phyloP scores from a whole-genome alignment of 2,113 vertebrate species.

The Eclectus roratus region DNA sequence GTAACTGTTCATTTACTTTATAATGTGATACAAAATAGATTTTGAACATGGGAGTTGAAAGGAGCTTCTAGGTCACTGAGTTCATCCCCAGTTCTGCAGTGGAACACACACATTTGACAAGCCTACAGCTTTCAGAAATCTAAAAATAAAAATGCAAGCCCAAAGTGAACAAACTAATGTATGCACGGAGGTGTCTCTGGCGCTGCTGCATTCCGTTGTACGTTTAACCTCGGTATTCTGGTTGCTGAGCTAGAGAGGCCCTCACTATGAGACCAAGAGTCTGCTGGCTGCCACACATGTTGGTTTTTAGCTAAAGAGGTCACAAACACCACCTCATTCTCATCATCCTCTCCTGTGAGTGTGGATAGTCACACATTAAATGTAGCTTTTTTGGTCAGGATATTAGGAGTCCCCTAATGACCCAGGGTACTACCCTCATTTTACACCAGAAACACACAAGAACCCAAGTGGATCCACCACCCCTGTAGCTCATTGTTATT shows the following conservation, averaged over 20 bases:
- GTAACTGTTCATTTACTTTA: background rate
- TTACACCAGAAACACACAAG: background rate
- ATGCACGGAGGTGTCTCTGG: background rate
- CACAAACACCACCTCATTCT: background rate
- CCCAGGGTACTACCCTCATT: background rate
- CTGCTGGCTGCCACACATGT: background rate
- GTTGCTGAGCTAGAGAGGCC: background rate
- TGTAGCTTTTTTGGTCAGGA: background rate
- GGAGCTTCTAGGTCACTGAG: background rate
- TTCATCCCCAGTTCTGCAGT: background rate
- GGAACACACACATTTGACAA: background rate
- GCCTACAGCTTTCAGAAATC: background rate
- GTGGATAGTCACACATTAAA: background rate
- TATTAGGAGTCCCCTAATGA: background rate
- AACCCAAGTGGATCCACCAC: background rate
- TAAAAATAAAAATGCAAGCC: background rate
- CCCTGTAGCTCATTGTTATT: background rate
- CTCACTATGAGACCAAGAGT: background rate
- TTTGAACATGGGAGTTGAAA: background rate
- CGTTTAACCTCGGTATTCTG: background rate
- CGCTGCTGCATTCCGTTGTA: background rate
- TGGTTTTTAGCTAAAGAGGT: background rate
- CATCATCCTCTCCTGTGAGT: background rate
- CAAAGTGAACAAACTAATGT: background rate
- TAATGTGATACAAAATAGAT: background rate